Conservation (phyloP, 2,888 invertebrate species). For the Eledona agricola region DNA sequence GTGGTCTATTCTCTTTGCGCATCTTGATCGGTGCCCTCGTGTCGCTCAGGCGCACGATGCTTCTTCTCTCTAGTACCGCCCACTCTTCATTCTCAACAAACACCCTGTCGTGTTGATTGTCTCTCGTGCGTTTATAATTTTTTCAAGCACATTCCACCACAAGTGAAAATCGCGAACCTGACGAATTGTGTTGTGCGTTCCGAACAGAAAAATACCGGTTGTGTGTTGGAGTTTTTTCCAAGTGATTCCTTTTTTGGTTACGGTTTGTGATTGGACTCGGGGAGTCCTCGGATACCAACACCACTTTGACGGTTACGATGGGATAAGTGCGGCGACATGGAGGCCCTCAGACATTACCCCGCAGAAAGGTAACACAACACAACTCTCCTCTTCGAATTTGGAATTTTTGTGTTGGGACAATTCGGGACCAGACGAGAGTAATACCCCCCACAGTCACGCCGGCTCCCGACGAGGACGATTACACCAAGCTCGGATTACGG, state of each 20-base stretch:
- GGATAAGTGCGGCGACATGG: conserved; percentile 32
- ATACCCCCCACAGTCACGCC: no score
- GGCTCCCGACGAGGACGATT: no score
- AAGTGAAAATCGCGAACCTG: background rate
- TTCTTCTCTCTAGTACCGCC: conserved; percentile 51
- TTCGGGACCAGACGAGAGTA: no score
- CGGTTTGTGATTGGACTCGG: conserved; percentile 20
- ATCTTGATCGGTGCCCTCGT: conserved; percentile 53
- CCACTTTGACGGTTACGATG: no score
- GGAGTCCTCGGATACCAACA: no score
- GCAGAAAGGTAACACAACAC: conserved; percentile 26
- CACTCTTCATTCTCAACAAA: conserved; percentile 50
- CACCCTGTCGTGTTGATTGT: conserved; percentile 36
- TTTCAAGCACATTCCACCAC: conserved; percentile 19
- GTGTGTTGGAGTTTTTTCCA: conserved; percentile 18
- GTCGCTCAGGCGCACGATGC: conserved; percentile 55
- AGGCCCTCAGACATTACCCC: conserved; percentile 35
- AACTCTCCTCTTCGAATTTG: background rate
- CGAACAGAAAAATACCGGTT: conserved; percentile 17
- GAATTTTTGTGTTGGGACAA: conserved; percentile 8
- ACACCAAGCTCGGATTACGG: no score
- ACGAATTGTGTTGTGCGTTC: conserved; percentile 8
- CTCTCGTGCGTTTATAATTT: conserved; percentile 28
- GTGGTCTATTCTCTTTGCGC: conserved; percentile 48
- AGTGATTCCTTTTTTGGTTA: conserved; percentile 29